A percentile compares a stretch with the other conserved stretches of the same genome.
Evolutionary conservation across 2,113 vertebrate genomes (phyloP).

Genomic region (Siniperca knerii): DNA sequence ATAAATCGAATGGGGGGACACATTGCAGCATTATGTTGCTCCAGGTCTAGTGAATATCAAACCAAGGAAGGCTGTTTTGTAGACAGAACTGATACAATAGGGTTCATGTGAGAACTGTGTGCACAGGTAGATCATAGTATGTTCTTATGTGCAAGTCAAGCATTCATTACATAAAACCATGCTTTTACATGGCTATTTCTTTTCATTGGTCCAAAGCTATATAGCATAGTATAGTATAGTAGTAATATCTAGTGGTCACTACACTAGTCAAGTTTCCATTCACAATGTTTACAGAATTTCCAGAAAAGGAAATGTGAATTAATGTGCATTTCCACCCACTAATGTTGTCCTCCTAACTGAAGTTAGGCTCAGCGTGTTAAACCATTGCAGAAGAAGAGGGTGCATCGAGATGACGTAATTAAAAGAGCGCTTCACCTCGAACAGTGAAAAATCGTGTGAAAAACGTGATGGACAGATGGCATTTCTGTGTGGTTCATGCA

Average conservation of each 20-base stretch:
- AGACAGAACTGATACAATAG: not conserved
- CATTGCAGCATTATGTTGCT: not conserved
- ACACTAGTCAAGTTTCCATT: not conserved
- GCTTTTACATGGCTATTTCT: not conserved
- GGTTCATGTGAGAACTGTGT: not conserved
- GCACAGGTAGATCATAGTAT: not conserved
- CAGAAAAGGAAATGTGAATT: too few relatives aligned
- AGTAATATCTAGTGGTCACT: not conserved
- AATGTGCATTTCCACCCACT: not conserved
- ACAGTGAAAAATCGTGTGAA: too few relatives aligned
- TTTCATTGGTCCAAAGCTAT: not conserved
- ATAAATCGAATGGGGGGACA: slow-evolving; percentile 32
- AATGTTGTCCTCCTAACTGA: too few relatives aligned
- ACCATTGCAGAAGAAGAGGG: too few relatives aligned
- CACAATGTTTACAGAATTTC: not conserved
- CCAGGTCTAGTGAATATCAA: slow-evolving; percentile 24
- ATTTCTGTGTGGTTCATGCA: too few relatives aligned
- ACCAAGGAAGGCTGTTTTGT: not conserved
- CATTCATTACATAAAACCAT: not conserved
- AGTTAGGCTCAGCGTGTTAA: too few relatives aligned
- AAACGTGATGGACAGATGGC: too few relatives aligned
- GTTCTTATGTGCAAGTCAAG: not conserved
- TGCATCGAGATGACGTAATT: too few relatives aligned
- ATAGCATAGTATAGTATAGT: not conserved
- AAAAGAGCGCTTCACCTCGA: too few relatives aligned